Evolutionary conservation across 2,113 vertebrate genomes (phyloP), one percentile per base, ranked within the genome.

Genomic region (Ammodramus savannarum): DNA sequence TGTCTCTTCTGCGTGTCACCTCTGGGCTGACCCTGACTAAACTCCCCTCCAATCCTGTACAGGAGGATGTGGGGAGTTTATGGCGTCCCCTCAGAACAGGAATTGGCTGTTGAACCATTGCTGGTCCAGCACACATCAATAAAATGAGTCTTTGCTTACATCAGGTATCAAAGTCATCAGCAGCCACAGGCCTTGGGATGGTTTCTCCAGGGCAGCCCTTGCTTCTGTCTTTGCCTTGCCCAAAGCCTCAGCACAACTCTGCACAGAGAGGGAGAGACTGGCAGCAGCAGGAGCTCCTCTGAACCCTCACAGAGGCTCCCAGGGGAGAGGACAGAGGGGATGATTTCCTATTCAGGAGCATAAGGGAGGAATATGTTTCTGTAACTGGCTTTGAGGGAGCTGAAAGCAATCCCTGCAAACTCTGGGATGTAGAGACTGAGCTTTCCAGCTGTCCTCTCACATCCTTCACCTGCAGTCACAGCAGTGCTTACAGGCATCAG

Each of bases 1-100:
- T 38, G 39, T 80, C 75, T 95, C 32, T 72, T 91, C 54, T 65
- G 5, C n/a, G 34, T 9, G 1, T 87, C 81, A 55, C 58, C 52
- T 77, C 65, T 54, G 58, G 58, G 34, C 0, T 77, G 66, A 57
- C 23, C 23, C 7, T 26, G 43, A 61, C 54, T 62, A 27, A 80
- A 27, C 38, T 65, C 67, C 72, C 23, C 75, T 32, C 66, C 39
- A 65, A 0, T 13, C 3, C 25, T 4, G 2, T 9, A 4, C 3
- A 43, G 87, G 77, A 77, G 46, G 77, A 31, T 73, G 15, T 49
- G 21, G 62, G 32, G 61, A 44, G 57, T 7, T 79, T 9, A 7
- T 36, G 43, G 51, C 72, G 62, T 14, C 20, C 29, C n/a, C 63
- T 39, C 27, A 86, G 62, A 85, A 32, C 11, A 51, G 43, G 6